These are phyloP conservation scores for Neofelis nebulosa DNA, from an alignment of 2,113 vertebrate genomes.

Conservation along the genomic window DNA sequence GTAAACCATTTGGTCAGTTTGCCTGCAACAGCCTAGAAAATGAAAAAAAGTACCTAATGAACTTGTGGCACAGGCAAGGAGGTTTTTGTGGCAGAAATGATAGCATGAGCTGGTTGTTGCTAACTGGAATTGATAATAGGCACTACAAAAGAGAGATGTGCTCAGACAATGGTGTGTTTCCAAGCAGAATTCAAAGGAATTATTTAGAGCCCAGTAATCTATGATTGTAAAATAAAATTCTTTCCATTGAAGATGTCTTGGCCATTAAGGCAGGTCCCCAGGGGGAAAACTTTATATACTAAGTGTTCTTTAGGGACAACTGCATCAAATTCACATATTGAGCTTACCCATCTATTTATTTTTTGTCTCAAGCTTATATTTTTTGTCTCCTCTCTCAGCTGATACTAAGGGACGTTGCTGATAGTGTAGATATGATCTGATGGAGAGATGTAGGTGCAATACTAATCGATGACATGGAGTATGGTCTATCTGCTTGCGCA, in stretches of 20 bases:
- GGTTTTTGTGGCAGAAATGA: not conserved
- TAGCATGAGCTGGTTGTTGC: not conserved
- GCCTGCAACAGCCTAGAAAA: not conserved
- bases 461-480: not conserved
- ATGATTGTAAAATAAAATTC: not conserved
- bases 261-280: not conserved
- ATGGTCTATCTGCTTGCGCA: not conserved
- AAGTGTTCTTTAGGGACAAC: not conserved
- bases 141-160: not conserved
- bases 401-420: not conserved
- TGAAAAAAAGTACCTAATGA: not conserved
- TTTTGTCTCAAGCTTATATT: not conserved
- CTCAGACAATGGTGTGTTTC: not conserved
- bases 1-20: not conserved
- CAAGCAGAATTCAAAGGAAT: not conserved
- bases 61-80: not conserved
- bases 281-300: not conserved
- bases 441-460: not conserved
- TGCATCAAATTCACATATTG: not conserved
- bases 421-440: not conserved
- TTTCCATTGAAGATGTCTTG: not conserved
- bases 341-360: not conserved
- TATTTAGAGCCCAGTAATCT: not conserved
- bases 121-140: not conserved
- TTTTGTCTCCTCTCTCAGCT: not conserved